phyloP scores from a whole-genome alignment of 2,888 invertebrate genomes.

The Acanthoscelides obtectus region DNA sequence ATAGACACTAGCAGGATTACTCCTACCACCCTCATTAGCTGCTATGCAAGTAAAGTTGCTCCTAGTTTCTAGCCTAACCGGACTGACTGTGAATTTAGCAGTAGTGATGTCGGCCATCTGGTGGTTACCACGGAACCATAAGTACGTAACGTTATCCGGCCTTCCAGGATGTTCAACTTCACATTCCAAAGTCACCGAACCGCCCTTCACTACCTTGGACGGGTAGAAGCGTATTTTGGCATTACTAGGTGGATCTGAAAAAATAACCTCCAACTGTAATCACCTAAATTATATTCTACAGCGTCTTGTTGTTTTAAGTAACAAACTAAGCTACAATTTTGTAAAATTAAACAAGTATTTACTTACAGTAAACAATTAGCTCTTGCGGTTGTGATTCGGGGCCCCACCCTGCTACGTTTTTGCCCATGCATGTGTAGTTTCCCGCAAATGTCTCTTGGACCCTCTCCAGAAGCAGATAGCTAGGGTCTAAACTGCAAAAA shows the following conservation, averaged over 20 bases:
- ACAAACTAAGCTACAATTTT: too few species aligned
- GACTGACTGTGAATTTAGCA: conserved; percentile 73
- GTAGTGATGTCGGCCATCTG: conserved; percentile 70
- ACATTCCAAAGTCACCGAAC: conserved; percentile 78
- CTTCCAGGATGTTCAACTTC: conserved; percentile 77
- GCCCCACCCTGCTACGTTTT: conserved; percentile 87
- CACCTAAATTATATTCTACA: too few species aligned
- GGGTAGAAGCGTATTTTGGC: conserved; percentile 73
- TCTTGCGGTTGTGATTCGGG: conserved; percentile 71
- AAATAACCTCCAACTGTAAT: conserved; percentile 1
- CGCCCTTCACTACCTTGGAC: conserved; percentile 73
- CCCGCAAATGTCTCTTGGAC: conserved; percentile 89
- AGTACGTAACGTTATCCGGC: conserved; percentile 69
- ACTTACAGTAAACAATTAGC: conserved; percentile 77
- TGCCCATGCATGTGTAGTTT: conserved; percentile 89
- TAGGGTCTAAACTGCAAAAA: conserved; percentile 83
- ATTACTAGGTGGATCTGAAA: conserved; percentile 78
- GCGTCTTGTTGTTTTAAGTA: too few species aligned
- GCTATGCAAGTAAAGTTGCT: conserved; percentile 89
- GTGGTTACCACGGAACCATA: conserved; percentile 77
- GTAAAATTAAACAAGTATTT: too few species aligned
- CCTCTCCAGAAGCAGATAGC: conserved; percentile 75
- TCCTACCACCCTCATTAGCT: conserved; percentile 78
- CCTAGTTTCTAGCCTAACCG: conserved; percentile 78
- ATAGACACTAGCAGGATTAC: conserved; percentile 61